Evolutionary conservation across 2,797 vertebrate genomes (phyloP).

Genomic region (Monodelphis domestica): DNA sequence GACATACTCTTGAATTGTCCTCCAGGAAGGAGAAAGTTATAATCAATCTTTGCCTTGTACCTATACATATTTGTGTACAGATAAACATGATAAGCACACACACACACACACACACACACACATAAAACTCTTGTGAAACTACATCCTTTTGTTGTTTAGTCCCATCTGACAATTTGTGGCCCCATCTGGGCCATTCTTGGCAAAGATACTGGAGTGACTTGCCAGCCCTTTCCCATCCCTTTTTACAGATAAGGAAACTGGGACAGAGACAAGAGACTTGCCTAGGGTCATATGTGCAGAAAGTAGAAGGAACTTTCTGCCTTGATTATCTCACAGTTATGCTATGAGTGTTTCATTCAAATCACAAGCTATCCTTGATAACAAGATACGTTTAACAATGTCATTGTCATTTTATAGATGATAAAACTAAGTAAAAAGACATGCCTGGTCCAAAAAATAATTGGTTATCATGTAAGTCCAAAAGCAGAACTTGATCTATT

Average conservation of each 20-base stretch:
- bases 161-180: background rate
- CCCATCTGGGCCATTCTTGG: background rate
- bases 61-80: background rate
- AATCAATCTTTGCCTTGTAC: slow-evolving; percentile 61
- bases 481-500: background rate
- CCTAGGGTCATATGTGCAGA: background rate
- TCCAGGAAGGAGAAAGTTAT: slow-evolving; percentile 69
- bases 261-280: background rate
- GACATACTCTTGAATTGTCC: slow-evolving; percentile 76
- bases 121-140: slow-evolving; percentile 51
- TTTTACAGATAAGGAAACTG: background rate
- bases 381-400: background rate
- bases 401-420: background rate
- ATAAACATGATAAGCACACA: background rate
- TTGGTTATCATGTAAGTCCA: background rate
- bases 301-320: background rate
- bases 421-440: background rate
- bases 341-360: background rate
- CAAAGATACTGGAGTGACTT: background rate
- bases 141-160: slow-evolving; percentile 11
- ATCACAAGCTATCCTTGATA: background rate
- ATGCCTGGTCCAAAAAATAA: background rate
- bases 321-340: background rate
- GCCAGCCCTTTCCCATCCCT: background rate
- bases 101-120: background rate